phyloP scores from a whole-genome alignment of 2,888 invertebrate species.

The Drosophila robusta region DNA sequence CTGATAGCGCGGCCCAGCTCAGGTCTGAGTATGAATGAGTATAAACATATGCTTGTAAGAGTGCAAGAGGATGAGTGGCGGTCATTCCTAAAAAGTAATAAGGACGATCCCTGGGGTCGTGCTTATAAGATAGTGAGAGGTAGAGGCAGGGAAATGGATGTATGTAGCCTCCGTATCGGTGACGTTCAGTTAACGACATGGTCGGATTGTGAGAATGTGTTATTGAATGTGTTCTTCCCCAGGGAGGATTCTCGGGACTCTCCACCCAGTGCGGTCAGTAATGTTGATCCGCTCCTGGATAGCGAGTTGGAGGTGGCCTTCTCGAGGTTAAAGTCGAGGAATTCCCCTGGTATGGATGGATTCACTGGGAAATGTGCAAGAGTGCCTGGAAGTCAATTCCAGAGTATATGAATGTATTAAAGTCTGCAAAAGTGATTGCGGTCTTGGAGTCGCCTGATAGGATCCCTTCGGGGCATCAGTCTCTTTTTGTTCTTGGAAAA shows the following conservation, averaged over 20 bases:
- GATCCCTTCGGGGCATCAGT: too few species aligned
- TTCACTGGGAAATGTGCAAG: too few species aligned
- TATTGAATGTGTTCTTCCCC: conserved; percentile 10
- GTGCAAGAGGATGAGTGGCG: conserved; percentile 14
- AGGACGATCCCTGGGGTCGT: conserved; percentile 10
- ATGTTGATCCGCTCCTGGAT: neutral
- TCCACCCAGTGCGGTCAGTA: neutral
- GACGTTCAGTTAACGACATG: neutral
- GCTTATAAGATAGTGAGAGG: conserved; percentile 14
- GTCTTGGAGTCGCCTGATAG: too few species aligned
- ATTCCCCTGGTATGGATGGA: neutral
- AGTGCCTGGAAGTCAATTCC: too few species aligned
- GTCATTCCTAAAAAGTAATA: neutral
- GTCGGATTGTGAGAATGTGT: neutral
- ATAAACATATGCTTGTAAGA: conserved; percentile 7
- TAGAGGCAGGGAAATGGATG: neutral
- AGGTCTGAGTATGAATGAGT: conserved; percentile 8
- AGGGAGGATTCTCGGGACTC: neutral
- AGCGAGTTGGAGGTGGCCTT: neutral
- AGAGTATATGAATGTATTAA: too few species aligned
- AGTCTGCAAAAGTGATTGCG: too few species aligned
- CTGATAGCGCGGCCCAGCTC: conserved; percentile 7
- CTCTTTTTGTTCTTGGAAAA: conserved; percentile 21
- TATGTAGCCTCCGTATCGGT: neutral
- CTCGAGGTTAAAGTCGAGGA: neutral